These are phyloP conservation scores for Falco rusticolus DNA, from an alignment of 2,797 vertebrate genomes.

Conservation along the genomic window DNA sequence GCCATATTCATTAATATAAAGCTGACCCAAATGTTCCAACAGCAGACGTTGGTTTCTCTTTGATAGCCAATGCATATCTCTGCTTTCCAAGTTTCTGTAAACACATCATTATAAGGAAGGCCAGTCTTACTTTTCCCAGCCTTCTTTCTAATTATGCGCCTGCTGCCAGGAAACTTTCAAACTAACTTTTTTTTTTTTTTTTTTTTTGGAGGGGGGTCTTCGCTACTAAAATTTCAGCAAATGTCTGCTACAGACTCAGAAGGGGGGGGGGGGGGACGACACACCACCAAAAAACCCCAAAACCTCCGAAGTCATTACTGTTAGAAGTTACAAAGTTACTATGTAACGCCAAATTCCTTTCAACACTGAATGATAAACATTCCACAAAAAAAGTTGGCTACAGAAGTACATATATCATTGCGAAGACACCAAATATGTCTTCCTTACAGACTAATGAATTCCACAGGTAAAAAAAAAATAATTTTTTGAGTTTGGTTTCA, in stretches of 20 bases:
- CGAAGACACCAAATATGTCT: not conserved
- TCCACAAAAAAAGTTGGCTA: not conserved
- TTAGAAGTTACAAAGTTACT: not conserved
- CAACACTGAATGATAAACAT: not conserved
- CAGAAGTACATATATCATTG: not conserved
- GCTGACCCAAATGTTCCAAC: conserved; percentile 63
- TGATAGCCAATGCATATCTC: conserved; percentile 62
- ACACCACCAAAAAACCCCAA: no score
- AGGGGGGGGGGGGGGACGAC: no score
- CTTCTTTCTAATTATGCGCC: conserved; percentile 75
- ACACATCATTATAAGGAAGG: conserved; percentile 63
- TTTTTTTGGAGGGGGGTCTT: not conserved
- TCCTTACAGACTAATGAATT: not conserved
- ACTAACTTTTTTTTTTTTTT: conserved; percentile 8
- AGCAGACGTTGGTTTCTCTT: conserved; percentile 61
- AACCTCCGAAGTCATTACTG: not conserved
- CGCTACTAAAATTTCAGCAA: conserved; percentile 46
- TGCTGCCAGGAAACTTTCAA: conserved; percentile 74
- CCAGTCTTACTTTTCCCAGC: conserved; percentile 55
- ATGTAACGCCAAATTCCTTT: conserved; percentile 29
- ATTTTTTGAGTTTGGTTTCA: not conserved
- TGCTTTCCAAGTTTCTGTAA: conserved; percentile 71
- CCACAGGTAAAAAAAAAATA: not conserved
- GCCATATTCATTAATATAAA: conserved; percentile 55
- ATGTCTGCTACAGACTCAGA: not conserved